Percentiles rank a stretch among this genome's conserved stretches.
These are phyloP conservation scores for Steatornis caripensis DNA, from an alignment of 2,113 vertebrate genomes.

Conservation along the genomic window DNA sequence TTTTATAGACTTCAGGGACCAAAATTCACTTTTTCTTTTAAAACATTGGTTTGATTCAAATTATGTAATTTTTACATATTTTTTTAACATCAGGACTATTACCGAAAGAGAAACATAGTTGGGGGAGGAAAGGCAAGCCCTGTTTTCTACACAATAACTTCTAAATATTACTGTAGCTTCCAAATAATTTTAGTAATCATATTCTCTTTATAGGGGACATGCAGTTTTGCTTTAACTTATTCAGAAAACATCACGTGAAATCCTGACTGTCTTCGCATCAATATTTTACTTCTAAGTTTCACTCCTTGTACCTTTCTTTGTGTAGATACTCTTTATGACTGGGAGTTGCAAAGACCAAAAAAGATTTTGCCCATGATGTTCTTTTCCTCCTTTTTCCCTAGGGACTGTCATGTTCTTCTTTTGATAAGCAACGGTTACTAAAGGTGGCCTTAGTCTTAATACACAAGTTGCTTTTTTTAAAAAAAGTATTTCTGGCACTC, in stretches of 20 bases:
- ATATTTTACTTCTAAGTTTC: not conserved
- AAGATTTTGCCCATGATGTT: not conserved
- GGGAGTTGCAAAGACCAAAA: not conserved
- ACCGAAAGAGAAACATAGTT: not conserved
- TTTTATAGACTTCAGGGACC: not conserved
- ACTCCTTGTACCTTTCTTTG: not conserved
- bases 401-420: not conserved
- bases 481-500: not conserved
- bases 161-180: not conserved
- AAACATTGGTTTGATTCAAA: not conserved
- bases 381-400: not conserved
- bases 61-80: not conserved
- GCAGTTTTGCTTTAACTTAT: not conserved
- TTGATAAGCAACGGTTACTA: not conserved
- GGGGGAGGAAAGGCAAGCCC: not conserved
- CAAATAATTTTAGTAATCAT: not conserved
- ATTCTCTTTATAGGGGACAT: not conserved
- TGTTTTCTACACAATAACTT: not conserved
- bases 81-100: not conserved
- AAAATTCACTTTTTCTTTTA: not conserved
- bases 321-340: not conserved
- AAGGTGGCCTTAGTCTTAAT: not conserved
- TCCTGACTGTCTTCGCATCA: not conserved
- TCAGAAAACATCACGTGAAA: not conserved
- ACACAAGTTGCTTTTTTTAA: not conserved